These are phyloP conservation scores for Sebastes wilsoni DNA, from an alignment of 2,797 vertebrate species.

Conservation along the genomic window DNA sequence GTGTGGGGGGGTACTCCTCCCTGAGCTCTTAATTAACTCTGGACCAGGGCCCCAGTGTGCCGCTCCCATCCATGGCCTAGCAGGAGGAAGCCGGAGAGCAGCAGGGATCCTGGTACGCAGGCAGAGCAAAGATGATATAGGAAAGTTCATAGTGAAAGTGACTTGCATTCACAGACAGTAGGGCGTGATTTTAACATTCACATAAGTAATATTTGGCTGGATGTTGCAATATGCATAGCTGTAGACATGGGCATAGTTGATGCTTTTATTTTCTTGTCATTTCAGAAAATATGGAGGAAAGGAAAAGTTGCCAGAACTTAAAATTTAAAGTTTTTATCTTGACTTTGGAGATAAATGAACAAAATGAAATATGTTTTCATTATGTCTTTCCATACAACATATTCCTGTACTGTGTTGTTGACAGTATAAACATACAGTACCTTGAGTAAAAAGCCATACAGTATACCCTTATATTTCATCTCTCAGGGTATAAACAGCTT, in stretches of 20 bases:
- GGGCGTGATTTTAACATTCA: not conserved
- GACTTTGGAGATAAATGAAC: not conserved
- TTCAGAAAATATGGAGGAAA: not conserved
- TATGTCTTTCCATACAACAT: not conserved
- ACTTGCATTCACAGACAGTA: slow-evolving; percentile 16
- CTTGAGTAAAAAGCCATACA: not conserved
- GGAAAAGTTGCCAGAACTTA: not conserved
- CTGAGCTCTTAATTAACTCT: slow-evolving; percentile 84
- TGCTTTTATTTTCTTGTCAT: not conserved
- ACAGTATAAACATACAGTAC: not conserved
- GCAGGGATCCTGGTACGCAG: slow-evolving; percentile 24
- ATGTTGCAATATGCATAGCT: not conserved
- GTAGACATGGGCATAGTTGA: not conserved
- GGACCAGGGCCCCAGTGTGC: slow-evolving; percentile 58
- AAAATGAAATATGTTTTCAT: not conserved
- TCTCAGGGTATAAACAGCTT: not conserved
- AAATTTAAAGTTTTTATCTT: not conserved
- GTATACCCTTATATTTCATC: not conserved
- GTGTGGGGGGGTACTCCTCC: slow-evolving; percentile 51
- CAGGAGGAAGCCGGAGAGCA: slow-evolving; percentile 43
- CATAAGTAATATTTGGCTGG: slow-evolving; percentile 35
- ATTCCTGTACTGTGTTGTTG: not conserved
- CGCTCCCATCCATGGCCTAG: slow-evolving; percentile 60
- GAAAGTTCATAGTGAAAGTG: slow-evolving; percentile 25
- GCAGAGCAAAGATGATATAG: slow-evolving; percentile 24